Evolutionary conservation across 2,113 vertebrate genomes (phyloP).

Genomic region (Caretta caretta): DNA sequence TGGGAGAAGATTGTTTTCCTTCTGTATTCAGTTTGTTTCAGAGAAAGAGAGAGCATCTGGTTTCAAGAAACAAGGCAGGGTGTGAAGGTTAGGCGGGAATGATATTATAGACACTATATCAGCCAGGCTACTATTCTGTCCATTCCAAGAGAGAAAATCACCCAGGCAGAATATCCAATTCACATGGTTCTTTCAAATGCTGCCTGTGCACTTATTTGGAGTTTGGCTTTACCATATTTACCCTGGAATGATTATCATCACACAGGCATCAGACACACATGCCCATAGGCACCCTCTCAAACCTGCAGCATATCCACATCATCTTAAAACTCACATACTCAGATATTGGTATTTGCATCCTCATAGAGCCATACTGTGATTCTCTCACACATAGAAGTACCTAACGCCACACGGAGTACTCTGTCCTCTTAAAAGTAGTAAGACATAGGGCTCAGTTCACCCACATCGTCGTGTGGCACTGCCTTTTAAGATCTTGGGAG

Average conservation of each 20-base stretch:
- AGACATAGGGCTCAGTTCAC: too few species aligned
- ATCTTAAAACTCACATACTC: background rate
- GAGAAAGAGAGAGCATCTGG: background rate
- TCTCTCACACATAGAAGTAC: too few species aligned
- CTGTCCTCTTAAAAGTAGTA: too few species aligned
- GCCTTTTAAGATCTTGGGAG: too few species aligned
- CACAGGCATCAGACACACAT: background rate
- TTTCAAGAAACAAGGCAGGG: background rate
- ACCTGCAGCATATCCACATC: background rate
- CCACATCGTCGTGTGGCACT: too few species aligned
- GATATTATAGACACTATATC: background rate
- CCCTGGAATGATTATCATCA: background rate
- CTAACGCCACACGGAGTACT: too few species aligned
- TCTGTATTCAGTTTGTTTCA: background rate
- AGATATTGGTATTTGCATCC: background rate
- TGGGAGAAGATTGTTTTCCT: background rate
- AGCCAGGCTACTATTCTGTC: background rate
- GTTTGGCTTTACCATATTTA: background rate
- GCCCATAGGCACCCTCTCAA: background rate
- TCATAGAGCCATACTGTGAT: background rate
- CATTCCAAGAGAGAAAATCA: background rate
- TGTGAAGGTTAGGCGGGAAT: background rate
- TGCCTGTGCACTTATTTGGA: background rate
- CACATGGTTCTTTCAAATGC: background rate
- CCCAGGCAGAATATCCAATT: background rate